These are phyloP conservation scores for Orthosia gothica DNA, from an alignment of 2,888 invertebrate species.

Conservation along the genomic window DNA sequence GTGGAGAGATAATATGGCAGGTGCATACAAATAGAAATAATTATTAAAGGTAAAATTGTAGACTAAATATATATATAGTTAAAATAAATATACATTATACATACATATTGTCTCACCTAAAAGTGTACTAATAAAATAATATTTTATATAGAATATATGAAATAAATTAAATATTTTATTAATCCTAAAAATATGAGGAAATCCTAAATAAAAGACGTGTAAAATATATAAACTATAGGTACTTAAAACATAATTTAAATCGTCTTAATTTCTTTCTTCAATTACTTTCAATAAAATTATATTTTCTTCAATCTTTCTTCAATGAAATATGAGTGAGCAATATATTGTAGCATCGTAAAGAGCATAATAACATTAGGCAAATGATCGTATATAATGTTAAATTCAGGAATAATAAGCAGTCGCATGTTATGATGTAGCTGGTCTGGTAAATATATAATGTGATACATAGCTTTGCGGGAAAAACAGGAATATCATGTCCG, in stretches of 20 bases:
- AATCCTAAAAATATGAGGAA: neutral
- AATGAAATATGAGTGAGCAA: constrained; percentile 51
- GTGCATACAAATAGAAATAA: too few species aligned
- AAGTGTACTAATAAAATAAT: constrained; percentile 1
- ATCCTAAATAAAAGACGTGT: neutral
- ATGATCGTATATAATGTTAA: constrained; percentile 73
- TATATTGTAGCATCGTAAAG: constrained; percentile 63
- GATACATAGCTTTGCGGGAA: constrained; percentile 20
- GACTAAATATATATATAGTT: too few species aligned
- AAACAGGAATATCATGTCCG: too few species aligned
- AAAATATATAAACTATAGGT: too few species aligned
- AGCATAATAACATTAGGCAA: constrained; percentile 67
- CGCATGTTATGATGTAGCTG: constrained; percentile 71
- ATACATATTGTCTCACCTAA: neutral
- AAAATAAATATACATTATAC: too few species aligned
- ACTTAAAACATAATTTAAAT: too few species aligned
- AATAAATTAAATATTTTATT: constrained; percentile 10
- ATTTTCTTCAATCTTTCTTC: too few species aligned
- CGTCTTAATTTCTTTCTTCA: too few species aligned
- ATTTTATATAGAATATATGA: constrained; percentile 12
- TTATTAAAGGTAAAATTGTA: too few species aligned
- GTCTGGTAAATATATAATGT: constrained; percentile 36
- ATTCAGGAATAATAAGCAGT: constrained; percentile 75
- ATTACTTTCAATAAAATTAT: too few species aligned
- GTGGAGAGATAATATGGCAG: too few species aligned